These are phyloP conservation scores for Drosophila paramelanica DNA, from an alignment of 2,888 invertebrate genomes.

Conservation along the genomic window DNA sequence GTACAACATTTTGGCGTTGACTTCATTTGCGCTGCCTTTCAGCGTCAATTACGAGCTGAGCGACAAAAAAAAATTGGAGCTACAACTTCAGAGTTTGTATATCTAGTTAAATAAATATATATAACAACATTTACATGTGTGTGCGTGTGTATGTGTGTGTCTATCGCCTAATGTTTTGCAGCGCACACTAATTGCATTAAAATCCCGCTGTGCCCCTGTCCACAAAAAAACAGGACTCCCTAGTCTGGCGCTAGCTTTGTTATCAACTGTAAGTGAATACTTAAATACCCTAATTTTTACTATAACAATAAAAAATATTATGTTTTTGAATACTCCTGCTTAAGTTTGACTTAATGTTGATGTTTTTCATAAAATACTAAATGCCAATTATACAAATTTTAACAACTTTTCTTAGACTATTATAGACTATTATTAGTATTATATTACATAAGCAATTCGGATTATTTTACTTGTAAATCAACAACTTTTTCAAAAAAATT, in stretches of 20 bases:
- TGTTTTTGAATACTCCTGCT: too few species aligned
- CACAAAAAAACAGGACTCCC: conserved; percentile 26
- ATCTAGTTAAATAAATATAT: conserved; percentile 19
- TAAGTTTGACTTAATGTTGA: too few species aligned
- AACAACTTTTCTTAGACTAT: too few species aligned
- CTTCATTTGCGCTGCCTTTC: conserved; percentile 76
- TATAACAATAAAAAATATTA: too few species aligned
- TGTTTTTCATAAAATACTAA: too few species aligned
- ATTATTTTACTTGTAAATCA: too few species aligned
- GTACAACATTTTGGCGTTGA: conserved; percentile 77
- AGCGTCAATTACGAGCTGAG: conserved; percentile 69
- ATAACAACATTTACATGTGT: conserved; percentile 20
- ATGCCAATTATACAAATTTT: too few species aligned
- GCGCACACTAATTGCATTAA: conserved; percentile 74
- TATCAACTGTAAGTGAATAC: background rate
- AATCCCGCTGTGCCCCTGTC: conserved; percentile 24
- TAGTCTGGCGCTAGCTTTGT: conserved; percentile 50
- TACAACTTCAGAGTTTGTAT: conserved; percentile 26
- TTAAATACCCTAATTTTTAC: conserved; percentile 26
- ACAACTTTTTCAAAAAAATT: too few species aligned
- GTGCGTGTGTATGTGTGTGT: conserved; percentile 29
- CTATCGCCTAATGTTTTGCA: conserved; percentile 69
- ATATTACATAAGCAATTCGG: too few species aligned
- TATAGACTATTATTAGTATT: too few species aligned
- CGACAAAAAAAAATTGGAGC: conserved; percentile 39